Conservation (phyloP, 1,140 invertebrate genomes). For the Bombus turneri region DNA sequence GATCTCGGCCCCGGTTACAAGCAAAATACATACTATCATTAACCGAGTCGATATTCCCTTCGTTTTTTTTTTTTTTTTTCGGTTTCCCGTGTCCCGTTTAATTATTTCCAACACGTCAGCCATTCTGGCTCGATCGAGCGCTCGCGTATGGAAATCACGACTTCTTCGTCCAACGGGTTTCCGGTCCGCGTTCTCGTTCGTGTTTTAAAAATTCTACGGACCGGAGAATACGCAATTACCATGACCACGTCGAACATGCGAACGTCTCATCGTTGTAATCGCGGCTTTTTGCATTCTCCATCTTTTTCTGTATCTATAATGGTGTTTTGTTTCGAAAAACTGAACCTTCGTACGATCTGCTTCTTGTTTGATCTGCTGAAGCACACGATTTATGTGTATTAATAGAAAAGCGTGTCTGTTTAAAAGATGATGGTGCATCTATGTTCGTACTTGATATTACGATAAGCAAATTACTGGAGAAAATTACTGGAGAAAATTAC, state of each 20-base stretch:
- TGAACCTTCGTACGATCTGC: not conserved
- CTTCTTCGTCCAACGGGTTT: constrained; percentile 11
- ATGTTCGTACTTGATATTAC: too few species aligned
- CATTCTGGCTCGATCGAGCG: not conserved
- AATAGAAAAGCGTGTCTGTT: not conserved
- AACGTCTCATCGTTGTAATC: constrained; percentile 47
- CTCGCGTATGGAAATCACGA: constrained; percentile 37
- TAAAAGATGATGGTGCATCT: too few species aligned
- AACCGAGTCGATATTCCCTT: constrained; percentile 26
- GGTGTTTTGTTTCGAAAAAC: not conserved
- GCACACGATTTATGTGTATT: not conserved
- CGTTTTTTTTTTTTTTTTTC: not conserved
- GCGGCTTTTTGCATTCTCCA: constrained; percentile 4
- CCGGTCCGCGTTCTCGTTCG: constrained; percentile 2
- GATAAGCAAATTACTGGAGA: too few species aligned
- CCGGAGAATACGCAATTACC: constrained; percentile 66
- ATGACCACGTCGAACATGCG: constrained; percentile 61
- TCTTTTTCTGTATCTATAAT: not conserved
- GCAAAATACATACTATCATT: constrained; percentile 37
- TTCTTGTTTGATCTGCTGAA: not conserved
- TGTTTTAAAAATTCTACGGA: constrained; percentile 10
- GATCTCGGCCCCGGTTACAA: not conserved
- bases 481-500: too few species aligned
- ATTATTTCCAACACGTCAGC: constrained; percentile 46
- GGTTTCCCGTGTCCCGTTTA: constrained; percentile 32